Evolutionary conservation across 2,113 vertebrate genomes (phyloP), one percentile per base, ranked within the genome.

Genomic region (Paralichthys olivaceus): DNA sequence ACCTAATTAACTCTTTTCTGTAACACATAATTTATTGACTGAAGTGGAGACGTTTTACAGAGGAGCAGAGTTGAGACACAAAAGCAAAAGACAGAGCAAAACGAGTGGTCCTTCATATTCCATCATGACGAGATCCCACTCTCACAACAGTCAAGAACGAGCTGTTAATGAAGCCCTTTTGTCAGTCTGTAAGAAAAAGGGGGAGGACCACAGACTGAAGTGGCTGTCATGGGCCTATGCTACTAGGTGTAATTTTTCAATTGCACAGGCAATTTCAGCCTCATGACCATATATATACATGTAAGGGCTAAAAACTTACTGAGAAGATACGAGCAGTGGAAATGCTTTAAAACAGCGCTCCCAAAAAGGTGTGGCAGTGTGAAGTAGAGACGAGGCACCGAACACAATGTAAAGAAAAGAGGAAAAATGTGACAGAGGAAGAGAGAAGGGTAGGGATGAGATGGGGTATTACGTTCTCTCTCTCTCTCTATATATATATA

Each of bases 1-100:
- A 94, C 94, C 94, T 88, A 92, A 92, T 88, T 89, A 93, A 92
- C 87, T 90, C 87, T 91, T 93, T 93, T 91, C 89, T 93, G 92
- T 89, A 91, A 93, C 88, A 92, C 91, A 93, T 93, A 92, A 92
- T 89, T 89, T 92, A 91, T 90, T 88, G 85, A 92, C 87, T 86
- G 86, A 89, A 69, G 87, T 85, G 71, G 79, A 86, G 91, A 91
- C 91, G 91, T 90, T 93, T 93, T 84, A 89, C 85, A 91, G 83
- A 88, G 84, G 75, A 89, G 91, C 79, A 89, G 88, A 90, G 85
- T 82, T 86, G 88, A 90, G 83, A 92, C 83, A 90, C 79, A 90
- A 92, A 91, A 90, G 71, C 83, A 89, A 90, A 19, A 89, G 84
- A 91, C 88, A 89, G 83, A 90, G 89, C 87, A 90, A 92, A 89